A percentile compares a stretch with the other conserved stretches of the same genome.
phyloP scores from a whole-genome alignment of 2,113 vertebrate species.

The Alaudala cheleensis region DNA sequence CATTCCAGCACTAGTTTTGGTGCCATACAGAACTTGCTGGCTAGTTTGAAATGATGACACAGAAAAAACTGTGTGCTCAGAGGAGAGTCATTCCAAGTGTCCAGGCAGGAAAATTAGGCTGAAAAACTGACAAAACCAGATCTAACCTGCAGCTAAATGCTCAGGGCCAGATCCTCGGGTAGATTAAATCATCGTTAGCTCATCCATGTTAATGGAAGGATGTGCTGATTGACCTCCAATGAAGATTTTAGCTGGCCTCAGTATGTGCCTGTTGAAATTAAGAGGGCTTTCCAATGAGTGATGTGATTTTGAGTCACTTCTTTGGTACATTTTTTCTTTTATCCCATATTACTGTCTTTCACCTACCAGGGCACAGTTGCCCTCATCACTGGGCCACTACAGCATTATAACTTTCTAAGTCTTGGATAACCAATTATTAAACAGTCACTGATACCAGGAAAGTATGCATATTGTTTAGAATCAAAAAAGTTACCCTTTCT shows the following conservation, averaged over 20 bases:
- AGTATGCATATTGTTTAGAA: not conserved
- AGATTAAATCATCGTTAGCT: conserved; percentile 40
- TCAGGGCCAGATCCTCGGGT: not conserved
- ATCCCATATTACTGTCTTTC: not conserved
- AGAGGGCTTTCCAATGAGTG: conserved; percentile 27
- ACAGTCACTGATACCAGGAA: not conserved
- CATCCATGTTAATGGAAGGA: conserved; percentile 28
- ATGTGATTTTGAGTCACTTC: conserved; percentile 57
- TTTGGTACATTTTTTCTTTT: conserved; percentile 34
- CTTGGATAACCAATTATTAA: not conserved
- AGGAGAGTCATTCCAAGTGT: not conserved
- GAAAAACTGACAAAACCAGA: conserved; percentile 19
- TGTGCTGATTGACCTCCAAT: conserved; percentile 27
- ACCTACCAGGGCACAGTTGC: not conserved
- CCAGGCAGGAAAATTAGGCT: not conserved
- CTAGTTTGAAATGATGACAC: conserved; percentile 3
- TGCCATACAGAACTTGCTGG: conserved; percentile 38
- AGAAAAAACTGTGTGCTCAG: conserved; percentile 8
- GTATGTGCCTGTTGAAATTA: not conserved
- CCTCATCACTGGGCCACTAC: not conserved
- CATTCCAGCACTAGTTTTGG: not conserved
- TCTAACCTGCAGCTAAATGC: not conserved
- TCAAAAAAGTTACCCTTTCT: not conserved
- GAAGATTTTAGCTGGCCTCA: conserved; percentile 18
- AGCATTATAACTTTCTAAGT: not conserved